Evolutionary conservation across 2,797 vertebrate genomes (phyloP), one percentile per base, ranked within the genome.

Genomic region (Buphagus erythrorhynchus): DNA sequence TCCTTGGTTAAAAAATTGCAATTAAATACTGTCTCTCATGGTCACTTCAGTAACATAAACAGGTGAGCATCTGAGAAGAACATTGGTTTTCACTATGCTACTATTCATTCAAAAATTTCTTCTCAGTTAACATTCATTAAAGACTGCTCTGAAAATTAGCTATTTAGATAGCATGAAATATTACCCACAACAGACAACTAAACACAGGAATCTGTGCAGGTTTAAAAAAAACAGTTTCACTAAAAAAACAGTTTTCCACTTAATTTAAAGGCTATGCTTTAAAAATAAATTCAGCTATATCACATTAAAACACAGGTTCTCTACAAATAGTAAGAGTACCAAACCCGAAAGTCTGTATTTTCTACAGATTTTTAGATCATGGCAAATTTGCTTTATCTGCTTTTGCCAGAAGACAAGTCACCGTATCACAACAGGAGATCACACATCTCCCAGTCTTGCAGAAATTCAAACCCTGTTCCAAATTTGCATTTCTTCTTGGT

Each of bases 381-480:
- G 7, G 16, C 36, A 65, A 72, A 71, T 24, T 14, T 62, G 35
- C 3, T 2, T 1, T 6, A 45, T 38, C 65, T 52, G 49, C 25
- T 77, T 80, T 66, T 69, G 51, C 25, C 57, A 85, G 66, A 55
- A 87, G 38, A 85, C 10, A 66, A 52, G 38, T 19, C 40, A 85
- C 20, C 17, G 43, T 42, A 81, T 26, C 52, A 91, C 51, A 81
- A 89, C 69, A 81, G 33, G 42, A 87, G 84, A 87, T 49, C 19
- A 38, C 21, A 57, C 10, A 24, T 33, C n/a, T 68, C 58, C 67
- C 38, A 68, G 3, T 0, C 0, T 8, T 2, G 6, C 16, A 59
- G 40, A 84, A 91, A 93, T 26, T 38, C 22, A 72, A 68, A 75
- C 26, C 19, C 15, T 33, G 8, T 15, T 79, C 35, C n/a, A 78